These are phyloP conservation scores for Pseudomyrmex concolor DNA, from an alignment of 1,140 invertebrate species.

Conservation along the genomic window DNA sequence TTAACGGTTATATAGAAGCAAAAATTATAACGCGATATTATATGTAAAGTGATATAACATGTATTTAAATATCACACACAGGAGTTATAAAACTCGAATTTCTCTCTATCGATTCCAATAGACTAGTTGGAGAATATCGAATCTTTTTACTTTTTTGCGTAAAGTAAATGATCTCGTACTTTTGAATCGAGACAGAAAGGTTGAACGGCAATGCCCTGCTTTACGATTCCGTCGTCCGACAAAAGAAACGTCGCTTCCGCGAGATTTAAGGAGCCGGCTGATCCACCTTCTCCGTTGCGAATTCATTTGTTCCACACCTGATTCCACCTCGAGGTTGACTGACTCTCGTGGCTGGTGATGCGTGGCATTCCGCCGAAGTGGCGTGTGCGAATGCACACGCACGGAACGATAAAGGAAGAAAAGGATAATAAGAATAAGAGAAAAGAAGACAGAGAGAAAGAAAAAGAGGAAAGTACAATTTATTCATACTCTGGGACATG, in stretches of 20 bases:
- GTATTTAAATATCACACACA: too few relatives aligned
- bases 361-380: constrained; percentile 72
- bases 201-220: constrained; percentile 34
- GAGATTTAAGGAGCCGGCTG: constrained; percentile 53
- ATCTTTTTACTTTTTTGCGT: neutral
- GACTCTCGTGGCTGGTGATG: constrained; percentile 65
- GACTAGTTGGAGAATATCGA: neutral
- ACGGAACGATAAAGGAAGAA: constrained; percentile 29
- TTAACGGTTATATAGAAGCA: too few relatives aligned
- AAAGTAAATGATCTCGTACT: constrained; percentile 30
- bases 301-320: constrained; percentile 62
- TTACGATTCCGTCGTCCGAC: constrained; percentile 33
- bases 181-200: constrained; percentile 15
- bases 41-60: too few relatives aligned
- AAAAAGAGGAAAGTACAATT: constrained; percentile 1
- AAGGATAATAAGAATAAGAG: neutral
- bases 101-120: neutral
- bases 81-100: neutral
- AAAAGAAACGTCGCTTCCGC: constrained; percentile 54
- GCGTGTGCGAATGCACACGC: constrained; percentile 53
- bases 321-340: constrained; percentile 57
- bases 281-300: constrained; percentile 53
- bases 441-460: neutral
- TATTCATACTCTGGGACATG: constrained; percentile 50
- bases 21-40: too few relatives aligned